These are phyloP conservation scores for Eurosta solidaginis DNA, from an alignment of 1,140 invertebrate genomes.

Conservation along the genomic window DNA sequence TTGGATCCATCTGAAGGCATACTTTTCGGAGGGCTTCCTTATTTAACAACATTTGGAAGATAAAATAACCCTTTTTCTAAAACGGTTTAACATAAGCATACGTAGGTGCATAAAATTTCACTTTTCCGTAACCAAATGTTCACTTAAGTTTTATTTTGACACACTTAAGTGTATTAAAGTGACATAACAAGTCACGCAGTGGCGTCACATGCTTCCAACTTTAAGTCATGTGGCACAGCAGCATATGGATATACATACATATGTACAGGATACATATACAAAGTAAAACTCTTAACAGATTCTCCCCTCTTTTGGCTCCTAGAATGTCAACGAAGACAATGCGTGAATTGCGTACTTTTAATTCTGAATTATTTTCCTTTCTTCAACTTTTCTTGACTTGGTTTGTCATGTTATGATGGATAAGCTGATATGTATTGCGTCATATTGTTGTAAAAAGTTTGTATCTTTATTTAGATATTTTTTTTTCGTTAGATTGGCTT, in stretches of 20 bases:
- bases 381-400: neutral
- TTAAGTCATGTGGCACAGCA: slow-evolving; percentile 13
- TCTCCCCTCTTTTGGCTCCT: neutral
- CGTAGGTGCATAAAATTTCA: slow-evolving; percentile 24
- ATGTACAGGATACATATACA: neutral
- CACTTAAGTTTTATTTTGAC: slow-evolving; percentile 26
- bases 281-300: neutral
- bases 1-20: too few relatives aligned
- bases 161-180: slow-evolving; percentile 18
- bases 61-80: too few relatives aligned
- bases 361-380: neutral
- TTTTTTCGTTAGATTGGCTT: neutral
- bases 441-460: neutral
- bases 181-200: slow-evolving; percentile 17
- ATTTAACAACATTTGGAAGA: too few relatives aligned
- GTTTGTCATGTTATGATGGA: slow-evolving; percentile 1
- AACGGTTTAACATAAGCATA: too few relatives aligned
- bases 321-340: too few relatives aligned
- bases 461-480: neutral
- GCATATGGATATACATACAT: neutral
- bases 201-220: slow-evolving; percentile 2
- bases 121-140: slow-evolving; percentile 2
- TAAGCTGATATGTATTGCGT: neutral
- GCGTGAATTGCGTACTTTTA: neutral
- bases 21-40: too few relatives aligned